Base-by-base conservation (phyloP, 2,888 invertebrate species). In the Pachymerium ferrugineum region DNA sequence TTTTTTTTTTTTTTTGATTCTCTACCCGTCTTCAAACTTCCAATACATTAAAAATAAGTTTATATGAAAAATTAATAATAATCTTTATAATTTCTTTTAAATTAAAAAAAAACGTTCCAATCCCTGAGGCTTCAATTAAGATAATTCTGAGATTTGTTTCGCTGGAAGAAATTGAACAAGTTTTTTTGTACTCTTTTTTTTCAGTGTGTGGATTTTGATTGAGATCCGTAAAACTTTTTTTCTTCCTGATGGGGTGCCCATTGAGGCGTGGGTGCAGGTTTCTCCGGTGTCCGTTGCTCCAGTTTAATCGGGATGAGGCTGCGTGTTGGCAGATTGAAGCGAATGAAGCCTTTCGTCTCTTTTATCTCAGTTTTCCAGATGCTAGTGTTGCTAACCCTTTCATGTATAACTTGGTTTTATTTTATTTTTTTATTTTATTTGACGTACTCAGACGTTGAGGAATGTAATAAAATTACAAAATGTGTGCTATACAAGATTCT, bases 191-290 rank as follows among this genome's bases (percentile, higher is more conserved):
- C 22, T 62, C 25, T 25, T 62, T 25, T 25, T 19, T 62, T n/a
- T n/a, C n/a, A n/a, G n/a, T n/a, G n/a, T n/a, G n/a, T 62, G 62
- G 62, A 62, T 62, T 62, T 62, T 62, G 62, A 62, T 62, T 62
- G 62, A 62, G 62, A 62, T 62, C 62, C 62, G 62, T 62, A 22
- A 62, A 62, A 62, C 8, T 25, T 62, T 25, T 22, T 62, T 62
- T 62, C 28, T 22, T n/a, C 62, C n/a, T 62, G 62, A 62, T 62
- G 62, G 3, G 62, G 28, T 62, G 28, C 62, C 62, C 62, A 62
- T 62, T 62, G 62, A 62, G 28, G 62, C 62, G n/a, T 62, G 62
- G 62, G 25, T 62, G 62, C 25, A 62, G 25, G 62, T 62, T 54
- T 62, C 62, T 62, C 62, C 28, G 62, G 62, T 62, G 62, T 62